These are phyloP conservation scores for Sebastes glaucus DNA, from an alignment of 2,797 vertebrate species.

Conservation along the genomic window DNA sequence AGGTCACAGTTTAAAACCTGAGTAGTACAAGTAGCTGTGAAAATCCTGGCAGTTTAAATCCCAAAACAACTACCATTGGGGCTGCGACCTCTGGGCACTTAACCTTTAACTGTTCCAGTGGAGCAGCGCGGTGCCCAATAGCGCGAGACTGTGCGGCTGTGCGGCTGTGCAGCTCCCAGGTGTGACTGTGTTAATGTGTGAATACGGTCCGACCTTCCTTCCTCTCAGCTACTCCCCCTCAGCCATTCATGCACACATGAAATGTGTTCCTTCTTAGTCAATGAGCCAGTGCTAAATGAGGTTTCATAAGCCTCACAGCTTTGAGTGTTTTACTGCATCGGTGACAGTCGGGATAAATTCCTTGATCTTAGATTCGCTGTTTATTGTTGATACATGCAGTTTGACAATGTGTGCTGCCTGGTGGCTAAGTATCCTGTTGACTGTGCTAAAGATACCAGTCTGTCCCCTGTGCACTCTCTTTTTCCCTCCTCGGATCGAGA, in stretches of 20 bases:
- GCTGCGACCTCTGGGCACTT: constrained; percentile 62
- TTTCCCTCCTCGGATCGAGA: constrained; percentile 46
- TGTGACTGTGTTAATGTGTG: constrained; percentile 66
- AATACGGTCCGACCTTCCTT: constrained; percentile 35
- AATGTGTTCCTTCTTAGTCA: constrained; percentile 45
- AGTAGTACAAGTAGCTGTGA: constrained; percentile 58
- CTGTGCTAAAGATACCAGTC: constrained; percentile 55
- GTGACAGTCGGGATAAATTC: constrained; percentile 1
- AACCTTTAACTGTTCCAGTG: constrained; percentile 72
- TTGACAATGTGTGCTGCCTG: constrained; percentile 2
- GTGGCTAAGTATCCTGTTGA: constrained; percentile 61
- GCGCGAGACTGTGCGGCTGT: constrained; percentile 31
- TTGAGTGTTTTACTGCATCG: background rate
- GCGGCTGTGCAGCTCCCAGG: constrained; percentile 52
- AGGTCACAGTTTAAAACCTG: constrained; percentile 65
- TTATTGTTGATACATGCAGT: background rate
- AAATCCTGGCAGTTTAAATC: constrained; percentile 64
- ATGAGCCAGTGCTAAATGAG: constrained; percentile 39
- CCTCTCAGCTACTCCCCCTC: constrained; percentile 22
- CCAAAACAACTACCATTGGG: constrained; percentile 57
- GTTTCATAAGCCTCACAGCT: constrained; percentile 32
- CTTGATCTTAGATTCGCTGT: background rate
- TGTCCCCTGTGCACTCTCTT: constrained; percentile 45
- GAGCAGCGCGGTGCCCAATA: constrained; percentile 50
- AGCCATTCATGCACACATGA: constrained; percentile 54